phyloP scores from a whole-genome alignment of 1,140 invertebrate species.

The Bombus soroeensis region DNA sequence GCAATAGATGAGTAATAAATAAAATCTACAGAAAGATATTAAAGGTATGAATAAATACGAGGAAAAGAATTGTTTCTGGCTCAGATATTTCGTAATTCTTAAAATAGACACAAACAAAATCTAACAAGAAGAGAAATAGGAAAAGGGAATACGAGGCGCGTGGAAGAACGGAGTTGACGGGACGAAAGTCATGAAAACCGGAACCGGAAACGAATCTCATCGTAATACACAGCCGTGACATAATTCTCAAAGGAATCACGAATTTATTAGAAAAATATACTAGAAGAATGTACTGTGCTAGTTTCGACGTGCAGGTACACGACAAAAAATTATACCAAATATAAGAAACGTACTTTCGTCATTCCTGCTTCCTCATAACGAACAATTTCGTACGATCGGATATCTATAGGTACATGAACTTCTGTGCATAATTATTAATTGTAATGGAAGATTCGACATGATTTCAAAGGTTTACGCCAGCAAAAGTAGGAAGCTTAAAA shows the following conservation, averaged over 20 bases:
- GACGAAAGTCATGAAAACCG: constrained; percentile 75
- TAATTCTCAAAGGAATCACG: constrained; percentile 33
- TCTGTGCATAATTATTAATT: not conserved
- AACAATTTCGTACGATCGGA: no score
- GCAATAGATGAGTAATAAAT: not conserved
- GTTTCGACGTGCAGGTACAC: not conserved
- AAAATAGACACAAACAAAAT: constrained; percentile 21
- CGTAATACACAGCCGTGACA: constrained; percentile 66
- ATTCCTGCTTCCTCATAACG: no score
- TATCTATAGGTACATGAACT: no score
- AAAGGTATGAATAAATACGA: not conserved
- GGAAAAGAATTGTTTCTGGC: not conserved
- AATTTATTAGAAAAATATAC: not conserved
- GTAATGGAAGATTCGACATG: not conserved
- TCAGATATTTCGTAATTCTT: not conserved
- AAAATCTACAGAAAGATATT: not conserved
- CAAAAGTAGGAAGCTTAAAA: not conserved
- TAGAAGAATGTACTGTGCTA: not conserved
- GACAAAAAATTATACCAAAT: not conserved
- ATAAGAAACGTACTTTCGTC: not conserved
- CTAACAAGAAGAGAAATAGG: not conserved
- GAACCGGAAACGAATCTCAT: constrained; percentile 75
- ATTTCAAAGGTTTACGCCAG: not conserved
- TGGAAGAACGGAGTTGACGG: constrained; percentile 75
- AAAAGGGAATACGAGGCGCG: not conserved